Evolutionary conservation across 2,113 vertebrate species (phyloP), one percentile per base, ranked within the genome.

Genomic region (Urocitellus parryii): DNA sequence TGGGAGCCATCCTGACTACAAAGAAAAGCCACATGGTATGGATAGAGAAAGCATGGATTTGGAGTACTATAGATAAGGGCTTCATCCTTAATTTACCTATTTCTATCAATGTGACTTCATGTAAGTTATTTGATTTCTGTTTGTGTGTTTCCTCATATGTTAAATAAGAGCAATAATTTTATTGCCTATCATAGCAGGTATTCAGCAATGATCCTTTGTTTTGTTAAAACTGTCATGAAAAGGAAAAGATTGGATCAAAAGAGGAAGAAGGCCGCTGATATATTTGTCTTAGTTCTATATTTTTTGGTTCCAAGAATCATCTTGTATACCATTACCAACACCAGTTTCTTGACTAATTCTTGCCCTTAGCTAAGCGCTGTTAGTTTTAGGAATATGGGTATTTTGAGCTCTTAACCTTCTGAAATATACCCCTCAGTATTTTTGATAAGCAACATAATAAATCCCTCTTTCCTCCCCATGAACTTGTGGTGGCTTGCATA

Each of bases 111-210:
- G 27, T 63, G 45, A 83, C 8, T 10, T 77, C 73, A 48, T 45
- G 37, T 90, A 90, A 87, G 25, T 92, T 79, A 70, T 25, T 92
- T 94, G 34, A 83, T 81, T 86, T 95, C 34, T 61, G 53, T 85
- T 65, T 76, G 65, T 27, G 11, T 74, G 11, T 84, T 83, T 95
- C 29, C 67, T 92, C 24, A 34, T 32, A 56, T 65, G 56, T 58
- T 80, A 58, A 92, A 61, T 90, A 83, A 29, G 18, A 74, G 65
- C 42, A 72, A 58, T 58, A 67, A 79, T 86, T 95, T 8, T n/a
- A 14, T 89, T 89, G 56, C n/a, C 51, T 65, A 42, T 56, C n/a
- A 70, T 51, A 11, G 5, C 79, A 92, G 17, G 5, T 79, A 79
- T 76, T 92, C 32, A 74, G n/a, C 22, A 95, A 65, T 79, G n/a